These are phyloP conservation scores for Protomyctophum bolini DNA, from an alignment of 2,113 vertebrate species.

Conservation along the genomic window DNA sequence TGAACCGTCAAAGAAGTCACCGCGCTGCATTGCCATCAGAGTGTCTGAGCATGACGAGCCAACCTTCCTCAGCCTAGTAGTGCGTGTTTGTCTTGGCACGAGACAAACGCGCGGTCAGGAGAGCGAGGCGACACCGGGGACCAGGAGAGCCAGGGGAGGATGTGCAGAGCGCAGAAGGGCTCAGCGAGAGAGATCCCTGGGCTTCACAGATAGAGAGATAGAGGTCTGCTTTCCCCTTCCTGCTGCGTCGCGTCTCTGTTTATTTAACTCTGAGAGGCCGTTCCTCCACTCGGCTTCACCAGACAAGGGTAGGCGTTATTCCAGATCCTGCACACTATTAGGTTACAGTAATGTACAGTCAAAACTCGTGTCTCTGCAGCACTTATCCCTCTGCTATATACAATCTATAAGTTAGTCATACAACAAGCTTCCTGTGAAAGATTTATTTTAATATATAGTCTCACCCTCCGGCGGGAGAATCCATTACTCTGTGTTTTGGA, in stretches of 20 bases:
- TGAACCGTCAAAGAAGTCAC: constrained; percentile 10
- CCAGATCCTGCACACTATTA: constrained; percentile 76
- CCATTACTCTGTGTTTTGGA: constrained; percentile 37
- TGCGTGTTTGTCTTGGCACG: constrained; percentile 59
- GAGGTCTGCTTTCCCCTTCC: constrained; percentile 61
- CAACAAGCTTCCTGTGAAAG: constrained; percentile 31
- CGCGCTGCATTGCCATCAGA: background rate
- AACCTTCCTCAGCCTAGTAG: constrained; percentile 19
- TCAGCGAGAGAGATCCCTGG: constrained; percentile 80
- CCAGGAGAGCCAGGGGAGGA: background rate
- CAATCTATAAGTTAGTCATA: constrained; percentile 20
- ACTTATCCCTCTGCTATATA: constrained; percentile 16
- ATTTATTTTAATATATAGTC: constrained; percentile 31
- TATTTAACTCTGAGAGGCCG: constrained; percentile 69
- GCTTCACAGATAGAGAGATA: constrained; percentile 69
- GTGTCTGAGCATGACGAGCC: constrained; percentile 13
- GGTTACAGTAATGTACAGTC: constrained; percentile 70
- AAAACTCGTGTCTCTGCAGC: constrained; percentile 19
- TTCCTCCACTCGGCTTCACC: constrained; percentile 31
- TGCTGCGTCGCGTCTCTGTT: constrained; percentile 50
- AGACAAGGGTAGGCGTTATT: constrained; percentile 64
- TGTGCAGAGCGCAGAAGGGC: background rate
- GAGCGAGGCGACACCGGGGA: too few species aligned
- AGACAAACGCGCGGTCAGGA: too few species aligned
- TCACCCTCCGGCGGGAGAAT: constrained; percentile 28